Conservation (phyloP, 2,888 invertebrate genomes). For the Hetaerina titia region DNA sequence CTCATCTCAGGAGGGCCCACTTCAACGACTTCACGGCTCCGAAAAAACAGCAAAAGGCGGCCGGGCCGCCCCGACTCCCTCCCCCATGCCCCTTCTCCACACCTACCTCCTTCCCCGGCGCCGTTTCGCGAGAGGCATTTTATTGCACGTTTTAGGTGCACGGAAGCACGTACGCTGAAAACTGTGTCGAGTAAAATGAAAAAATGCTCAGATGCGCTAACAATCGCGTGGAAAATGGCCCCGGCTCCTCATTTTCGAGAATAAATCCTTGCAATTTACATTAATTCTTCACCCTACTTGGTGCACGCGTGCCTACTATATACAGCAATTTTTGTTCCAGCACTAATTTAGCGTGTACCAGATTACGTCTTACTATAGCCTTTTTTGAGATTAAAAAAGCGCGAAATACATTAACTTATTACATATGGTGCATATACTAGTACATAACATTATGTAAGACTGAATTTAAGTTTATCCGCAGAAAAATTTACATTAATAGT, state of each 20-base stretch:
- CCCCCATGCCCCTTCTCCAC: background rate
- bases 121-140: background rate
- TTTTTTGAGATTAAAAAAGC: no score
- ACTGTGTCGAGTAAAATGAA: background rate
- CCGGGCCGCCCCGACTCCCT: background rate
- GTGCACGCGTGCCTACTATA: no score
- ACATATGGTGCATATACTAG: no score
- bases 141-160: background rate
- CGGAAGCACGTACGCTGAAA: background rate
- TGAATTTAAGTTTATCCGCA: no score
- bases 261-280: no score
- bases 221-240: background rate
- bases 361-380: no score
- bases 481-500: no score
- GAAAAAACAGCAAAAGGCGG: background rate
- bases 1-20: conserved; percentile 52
- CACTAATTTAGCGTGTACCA: no score
- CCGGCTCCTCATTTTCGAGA: background rate
- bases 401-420: no score
- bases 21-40: conserved; percentile 33
- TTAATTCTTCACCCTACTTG: no score
- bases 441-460: no score
- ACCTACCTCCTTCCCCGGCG: background rate
- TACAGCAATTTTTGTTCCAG: no score
- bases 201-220: background rate